phyloP scores from a whole-genome alignment of 2,888 invertebrate genomes.

The Monochamus alternatus region DNA sequence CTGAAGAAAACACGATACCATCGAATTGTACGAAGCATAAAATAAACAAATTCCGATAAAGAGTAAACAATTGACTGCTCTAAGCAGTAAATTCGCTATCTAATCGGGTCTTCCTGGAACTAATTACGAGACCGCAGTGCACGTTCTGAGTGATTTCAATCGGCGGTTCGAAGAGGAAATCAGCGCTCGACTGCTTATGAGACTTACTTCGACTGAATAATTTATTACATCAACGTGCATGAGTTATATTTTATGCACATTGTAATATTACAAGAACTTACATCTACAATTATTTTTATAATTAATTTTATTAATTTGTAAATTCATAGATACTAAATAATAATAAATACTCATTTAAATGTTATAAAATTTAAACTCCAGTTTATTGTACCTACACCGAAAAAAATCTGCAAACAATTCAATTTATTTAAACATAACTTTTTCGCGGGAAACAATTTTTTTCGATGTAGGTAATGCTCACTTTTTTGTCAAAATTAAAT shows the following conservation, averaged over 20 bases:
- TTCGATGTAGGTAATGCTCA: too few relatives aligned
- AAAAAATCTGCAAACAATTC: too few relatives aligned
- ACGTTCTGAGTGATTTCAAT: constrained; percentile 58
- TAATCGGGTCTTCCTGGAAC: constrained; percentile 56
- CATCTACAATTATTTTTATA: neutral
- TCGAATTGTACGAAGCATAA: constrained; percentile 21
- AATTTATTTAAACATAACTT: too few relatives aligned
- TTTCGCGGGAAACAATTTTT: too few relatives aligned
- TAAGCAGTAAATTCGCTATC: constrained; percentile 54
- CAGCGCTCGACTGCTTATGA: constrained; percentile 18
- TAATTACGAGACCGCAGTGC: constrained; percentile 56
- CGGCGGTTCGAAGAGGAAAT: constrained; percentile 56
- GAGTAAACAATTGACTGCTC: constrained; percentile 49
- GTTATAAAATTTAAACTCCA: too few relatives aligned
- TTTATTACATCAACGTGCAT: constrained; percentile 26
- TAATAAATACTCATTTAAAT: too few relatives aligned
- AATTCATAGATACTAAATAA: too few relatives aligned
- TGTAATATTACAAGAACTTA: neutral
- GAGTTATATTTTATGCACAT: neutral
- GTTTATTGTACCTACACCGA: too few relatives aligned
- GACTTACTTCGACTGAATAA: constrained; percentile 20
- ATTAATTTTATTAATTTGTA: neutral
- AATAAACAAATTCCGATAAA: constrained; percentile 36
- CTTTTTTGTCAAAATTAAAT: too few relatives aligned
- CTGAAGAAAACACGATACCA: constrained; percentile 9